Conservation (phyloP, 2,113 vertebrate genomes). For the Hyaena hyaena region DNA sequence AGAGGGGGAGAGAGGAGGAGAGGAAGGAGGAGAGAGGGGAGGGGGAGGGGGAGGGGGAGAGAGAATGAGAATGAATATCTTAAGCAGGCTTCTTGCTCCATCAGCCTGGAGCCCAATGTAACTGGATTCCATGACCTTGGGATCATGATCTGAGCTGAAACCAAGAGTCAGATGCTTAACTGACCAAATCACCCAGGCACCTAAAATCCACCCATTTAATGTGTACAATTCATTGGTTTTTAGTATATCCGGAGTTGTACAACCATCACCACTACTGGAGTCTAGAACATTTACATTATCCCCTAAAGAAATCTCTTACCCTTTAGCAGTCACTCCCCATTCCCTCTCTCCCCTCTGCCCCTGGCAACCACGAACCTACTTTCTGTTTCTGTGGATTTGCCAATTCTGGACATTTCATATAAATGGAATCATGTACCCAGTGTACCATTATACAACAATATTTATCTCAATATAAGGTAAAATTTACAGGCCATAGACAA, state of each 20-base stretch:
- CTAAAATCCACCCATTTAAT: not conserved
- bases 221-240: not conserved
- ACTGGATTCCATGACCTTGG: no score
- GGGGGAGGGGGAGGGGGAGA: accelerated
- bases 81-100: no score
- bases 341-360: not conserved
- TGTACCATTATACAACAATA: not conserved
- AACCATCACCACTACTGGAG: not conserved
- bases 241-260: not conserved
- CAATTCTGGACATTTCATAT: not conserved
- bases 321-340: not conserved
- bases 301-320: not conserved
- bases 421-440: not conserved
- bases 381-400: not conserved
- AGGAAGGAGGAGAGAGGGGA: no score
- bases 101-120: no score
- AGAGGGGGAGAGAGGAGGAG: no score
- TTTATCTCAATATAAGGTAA: not conserved
- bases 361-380: not conserved
- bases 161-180: no score
- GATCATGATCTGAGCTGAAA: no score
- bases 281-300: not conserved
- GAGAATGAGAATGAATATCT: no score
- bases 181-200: no score
- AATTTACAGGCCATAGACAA: not conserved